phyloP scores from a whole-genome alignment of 2,113 vertebrate species.

The Prietella phreatophila region DNA sequence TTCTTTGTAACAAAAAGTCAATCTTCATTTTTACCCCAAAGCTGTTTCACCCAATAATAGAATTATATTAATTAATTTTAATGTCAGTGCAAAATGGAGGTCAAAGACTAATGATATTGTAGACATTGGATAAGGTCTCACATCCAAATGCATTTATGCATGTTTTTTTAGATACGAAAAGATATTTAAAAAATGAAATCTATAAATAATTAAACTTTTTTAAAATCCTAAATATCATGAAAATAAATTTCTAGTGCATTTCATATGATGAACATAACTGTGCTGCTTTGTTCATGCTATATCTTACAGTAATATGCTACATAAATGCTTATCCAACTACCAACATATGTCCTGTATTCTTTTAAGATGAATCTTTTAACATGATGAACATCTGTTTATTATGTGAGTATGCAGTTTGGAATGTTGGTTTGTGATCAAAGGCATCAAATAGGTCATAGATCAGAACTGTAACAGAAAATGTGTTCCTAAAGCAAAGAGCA shows the following conservation, averaged over 20 bases:
- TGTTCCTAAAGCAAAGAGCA: not conserved
- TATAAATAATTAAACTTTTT: not conserved
- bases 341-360: not conserved
- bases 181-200: not conserved
- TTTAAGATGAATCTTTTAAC: not conserved
- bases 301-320: not conserved
- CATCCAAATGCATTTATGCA: not conserved
- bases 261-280: not conserved
- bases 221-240: not conserved
- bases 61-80: constrained; percentile 6
- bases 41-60: constrained; percentile 3
- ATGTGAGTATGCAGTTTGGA: not conserved
- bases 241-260: not conserved
- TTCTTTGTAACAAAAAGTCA: constrained; percentile 12
- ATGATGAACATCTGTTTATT: not conserved
- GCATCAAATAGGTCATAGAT: not conserved
- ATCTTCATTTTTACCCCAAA: constrained; percentile 7
- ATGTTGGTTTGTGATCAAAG: not conserved
- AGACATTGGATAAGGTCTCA: not conserved
- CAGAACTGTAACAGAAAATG: not conserved
- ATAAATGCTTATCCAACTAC: not conserved
- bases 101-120: not conserved
- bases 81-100: not conserved
- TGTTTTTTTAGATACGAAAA: not conserved
- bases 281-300: not conserved